Conservation (phyloP, 2,797 vertebrate genomes). For the Fistularia commersonii region DNA sequence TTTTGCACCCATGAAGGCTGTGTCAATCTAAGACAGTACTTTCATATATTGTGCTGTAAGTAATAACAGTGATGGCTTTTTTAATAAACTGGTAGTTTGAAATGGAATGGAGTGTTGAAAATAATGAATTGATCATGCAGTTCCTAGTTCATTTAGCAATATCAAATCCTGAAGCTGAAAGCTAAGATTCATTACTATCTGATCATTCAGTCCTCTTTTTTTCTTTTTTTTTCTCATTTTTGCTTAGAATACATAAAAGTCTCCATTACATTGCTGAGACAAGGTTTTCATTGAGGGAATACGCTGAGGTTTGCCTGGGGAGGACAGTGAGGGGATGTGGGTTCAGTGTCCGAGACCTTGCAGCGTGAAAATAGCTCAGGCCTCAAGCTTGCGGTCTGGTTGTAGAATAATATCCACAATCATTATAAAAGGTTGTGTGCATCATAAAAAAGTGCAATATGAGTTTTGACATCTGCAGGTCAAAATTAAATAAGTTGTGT, state of each 20-base stretch:
- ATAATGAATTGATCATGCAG: constrained; percentile 30
- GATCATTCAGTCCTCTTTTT: constrained; percentile 24
- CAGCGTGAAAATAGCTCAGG: constrained; percentile 78
- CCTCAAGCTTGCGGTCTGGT: constrained; percentile 66
- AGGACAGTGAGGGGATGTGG: constrained; percentile 75
- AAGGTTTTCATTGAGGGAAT: constrained; percentile 71
- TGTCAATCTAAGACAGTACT: too few relatives aligned
- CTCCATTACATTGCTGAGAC: constrained; percentile 61
- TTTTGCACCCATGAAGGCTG: constrained; percentile 13
- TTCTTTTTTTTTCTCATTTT: constrained; percentile 63
- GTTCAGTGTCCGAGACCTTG: constrained; percentile 67
- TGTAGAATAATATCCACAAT: constrained; percentile 70
- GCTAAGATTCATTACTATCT: constrained; percentile 10
- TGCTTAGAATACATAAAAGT: constrained; percentile 66
- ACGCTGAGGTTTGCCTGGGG: constrained; percentile 67
- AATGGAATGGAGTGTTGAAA: constrained; percentile 17
- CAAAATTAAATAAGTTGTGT: constrained; percentile 44
- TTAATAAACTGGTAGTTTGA: constrained; percentile 41
- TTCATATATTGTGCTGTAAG: too few relatives aligned
- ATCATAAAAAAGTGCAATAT: constrained; percentile 56
- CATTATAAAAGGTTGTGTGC: constrained; percentile 66
- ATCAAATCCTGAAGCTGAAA: constrained; percentile 19
- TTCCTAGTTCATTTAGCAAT: constrained; percentile 21
- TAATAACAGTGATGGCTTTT: constrained; percentile 19
- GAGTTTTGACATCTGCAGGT: constrained; percentile 65